A percentile compares a stretch with the other conserved stretches of the same genome.
phyloP scores from a whole-genome alignment of 2,797 vertebrate genomes.

The Acrossocheilus wenchowensis region DNA sequence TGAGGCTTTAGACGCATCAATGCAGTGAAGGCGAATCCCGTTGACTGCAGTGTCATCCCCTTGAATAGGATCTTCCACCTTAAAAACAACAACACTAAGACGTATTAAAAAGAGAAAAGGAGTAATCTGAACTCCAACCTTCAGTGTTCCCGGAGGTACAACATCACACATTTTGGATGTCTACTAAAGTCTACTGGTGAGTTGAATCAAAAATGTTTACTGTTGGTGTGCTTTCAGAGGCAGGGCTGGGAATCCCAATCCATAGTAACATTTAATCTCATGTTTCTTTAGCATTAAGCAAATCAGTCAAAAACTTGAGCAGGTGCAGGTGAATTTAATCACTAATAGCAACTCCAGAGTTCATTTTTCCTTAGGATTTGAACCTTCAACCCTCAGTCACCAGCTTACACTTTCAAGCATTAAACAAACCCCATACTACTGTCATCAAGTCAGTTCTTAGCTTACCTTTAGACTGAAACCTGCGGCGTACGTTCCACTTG shows the following conservation, averaged over 20 bases:
- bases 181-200: background rate
- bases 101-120: background rate
- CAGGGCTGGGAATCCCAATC: background rate
- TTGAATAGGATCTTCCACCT: background rate
- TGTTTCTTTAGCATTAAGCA: background rate
- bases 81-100: background rate
- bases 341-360: too few relatives aligned
- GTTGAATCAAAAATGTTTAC: background rate
- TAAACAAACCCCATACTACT: too few relatives aligned
- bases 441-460: background rate
- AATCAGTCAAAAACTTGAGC: background rate
- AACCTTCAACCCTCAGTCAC: too few relatives aligned
- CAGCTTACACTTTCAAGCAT: too few relatives aligned
- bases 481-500: background rate
- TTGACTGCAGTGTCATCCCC: background rate
- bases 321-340: background rate
- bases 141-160: background rate
- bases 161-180: background rate
- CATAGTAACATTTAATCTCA: background rate
- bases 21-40: background rate
- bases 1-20: background rate
- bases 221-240: background rate
- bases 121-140: background rate
- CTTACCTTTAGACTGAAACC: conserved; percentile 42
- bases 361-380: too few relatives aligned